These are phyloP conservation scores for Sinelater perroti DNA, from an alignment of 2,888 invertebrate genomes.

Conservation along the genomic window DNA sequence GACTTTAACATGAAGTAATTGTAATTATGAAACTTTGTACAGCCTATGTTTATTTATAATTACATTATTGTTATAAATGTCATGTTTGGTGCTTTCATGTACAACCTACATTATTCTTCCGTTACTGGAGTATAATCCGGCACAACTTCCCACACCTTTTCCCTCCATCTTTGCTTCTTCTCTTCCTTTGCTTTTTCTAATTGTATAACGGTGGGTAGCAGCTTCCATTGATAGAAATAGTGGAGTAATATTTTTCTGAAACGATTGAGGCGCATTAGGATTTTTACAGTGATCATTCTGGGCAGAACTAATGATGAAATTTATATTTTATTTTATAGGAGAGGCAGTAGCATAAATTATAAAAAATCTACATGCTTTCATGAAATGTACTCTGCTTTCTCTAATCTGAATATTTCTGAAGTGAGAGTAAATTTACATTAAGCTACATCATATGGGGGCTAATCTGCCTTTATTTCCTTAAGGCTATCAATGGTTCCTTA, in stretches of 20 bases:
- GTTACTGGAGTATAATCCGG: conserved; percentile 72
- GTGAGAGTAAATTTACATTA: no score
- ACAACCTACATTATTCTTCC: neutral
- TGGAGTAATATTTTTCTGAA: conserved; percentile 56
- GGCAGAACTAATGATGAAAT: no score
- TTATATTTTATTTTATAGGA: no score
- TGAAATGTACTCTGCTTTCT: no score
- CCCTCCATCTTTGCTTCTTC: conserved; percentile 73
- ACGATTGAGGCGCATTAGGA: no score
- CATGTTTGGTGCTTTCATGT: neutral
- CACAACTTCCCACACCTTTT: conserved; percentile 75
- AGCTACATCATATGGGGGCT: no score
- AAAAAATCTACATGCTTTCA: no score
- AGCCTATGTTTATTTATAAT: neutral
- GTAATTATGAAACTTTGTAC: neutral
- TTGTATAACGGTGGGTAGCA: conserved; percentile 70
- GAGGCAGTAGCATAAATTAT: no score
- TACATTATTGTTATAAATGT: neutral
- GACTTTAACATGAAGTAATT: conserved; percentile 61
- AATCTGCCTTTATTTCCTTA: no score
- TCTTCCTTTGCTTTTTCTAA: conserved; percentile 73
- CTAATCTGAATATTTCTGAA: no score
- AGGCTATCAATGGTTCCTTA: no score
- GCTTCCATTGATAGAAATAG: conserved; percentile 69
- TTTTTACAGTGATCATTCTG: no score